Evolutionary conservation across 2,797 vertebrate species (phyloP).

Genomic region (Eurystomus glaucurus): DNA sequence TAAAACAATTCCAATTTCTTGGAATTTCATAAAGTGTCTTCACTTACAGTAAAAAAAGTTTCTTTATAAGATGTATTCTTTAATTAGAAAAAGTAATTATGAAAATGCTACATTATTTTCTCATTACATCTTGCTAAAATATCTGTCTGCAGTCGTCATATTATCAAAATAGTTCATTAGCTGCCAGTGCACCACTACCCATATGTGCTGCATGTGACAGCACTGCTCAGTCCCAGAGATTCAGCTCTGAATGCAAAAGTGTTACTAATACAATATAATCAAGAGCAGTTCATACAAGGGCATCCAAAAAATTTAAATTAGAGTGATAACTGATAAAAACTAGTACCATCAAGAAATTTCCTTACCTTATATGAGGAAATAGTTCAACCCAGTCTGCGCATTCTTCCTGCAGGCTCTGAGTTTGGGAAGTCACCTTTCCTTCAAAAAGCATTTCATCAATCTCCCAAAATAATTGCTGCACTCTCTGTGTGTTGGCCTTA

Average conservation of each 20-base stretch:
- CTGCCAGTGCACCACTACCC: background rate
- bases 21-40: background rate
- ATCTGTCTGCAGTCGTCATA: background rate
- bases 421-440: conserved; percentile 83
- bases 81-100: background rate
- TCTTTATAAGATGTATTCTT: background rate
- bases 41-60: background rate
- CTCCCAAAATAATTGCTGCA: conserved; percentile 87
- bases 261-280: background rate
- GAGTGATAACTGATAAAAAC: background rate
- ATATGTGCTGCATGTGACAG: background rate
- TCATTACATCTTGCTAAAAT: background rate
- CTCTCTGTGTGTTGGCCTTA: conserved; percentile 83
- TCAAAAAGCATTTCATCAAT: conserved; percentile 91
- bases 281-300: background rate
- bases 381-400: conserved; percentile 86
- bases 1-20: background rate
- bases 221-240: background rate
- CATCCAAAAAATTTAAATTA: background rate
- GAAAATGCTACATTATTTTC: background rate
- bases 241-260: background rate
- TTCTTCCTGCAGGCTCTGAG: conserved; percentile 82
- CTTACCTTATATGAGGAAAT: conserved; percentile 88
- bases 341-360: background rate
- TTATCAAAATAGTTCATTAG: background rate